Base-by-base conservation (phyloP, 2,113 vertebrate genomes). In the Strigops habroptila region DNA sequence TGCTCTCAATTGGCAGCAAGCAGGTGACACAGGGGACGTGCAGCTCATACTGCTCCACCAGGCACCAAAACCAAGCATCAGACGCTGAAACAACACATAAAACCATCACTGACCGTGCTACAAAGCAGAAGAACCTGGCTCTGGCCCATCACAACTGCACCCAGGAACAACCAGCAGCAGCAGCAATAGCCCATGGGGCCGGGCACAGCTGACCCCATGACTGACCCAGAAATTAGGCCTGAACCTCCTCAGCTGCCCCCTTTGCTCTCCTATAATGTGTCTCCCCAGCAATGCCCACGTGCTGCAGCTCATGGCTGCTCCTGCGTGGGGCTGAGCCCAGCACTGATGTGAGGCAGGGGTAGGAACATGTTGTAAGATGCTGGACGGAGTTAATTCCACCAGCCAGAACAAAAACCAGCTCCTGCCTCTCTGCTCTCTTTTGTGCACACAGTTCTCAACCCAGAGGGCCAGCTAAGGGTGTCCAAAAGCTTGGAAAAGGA, bases 1-100 rank as follows among this genome's bases (percentile, higher is more conserved):
- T 13, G 65, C 49, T 52, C 30, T 19, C 1, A 0, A 0, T 6
- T 6, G 19, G 39, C 49, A 37, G 31, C 1, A 0, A 69, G 27
- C 6, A 4, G 39, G 28, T 2, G 3, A 37, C 74, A 84, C 64
- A 6, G 49, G 46, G 55, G 8, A 10, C 13, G 5, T 1, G 0
- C 46, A 23, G 27, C 43, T 69, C 43, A 12, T 1, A 0, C 46
- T 7, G 33, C 69, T 31, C 75, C 12, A 4, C 18, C 63, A 12
- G 28, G 28, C 70, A 15, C 82, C 53, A 13, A 57, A 75, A 39
- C 2, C 0, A 1, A 64, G 12, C 44, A 60, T 6, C 24, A 0
- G 2, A 9, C 19, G 0, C 15, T 0, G 7, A 14, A 53, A 5
- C 2, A 24, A 86, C 1, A 4, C 8, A 3, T 7, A 33, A 80